A percentile compares a stretch with the other conserved stretches of the same genome.
These are phyloP conservation scores for Platyscapa corneri DNA, from an alignment of 1,140 invertebrate genomes.

Conservation along the genomic window DNA sequence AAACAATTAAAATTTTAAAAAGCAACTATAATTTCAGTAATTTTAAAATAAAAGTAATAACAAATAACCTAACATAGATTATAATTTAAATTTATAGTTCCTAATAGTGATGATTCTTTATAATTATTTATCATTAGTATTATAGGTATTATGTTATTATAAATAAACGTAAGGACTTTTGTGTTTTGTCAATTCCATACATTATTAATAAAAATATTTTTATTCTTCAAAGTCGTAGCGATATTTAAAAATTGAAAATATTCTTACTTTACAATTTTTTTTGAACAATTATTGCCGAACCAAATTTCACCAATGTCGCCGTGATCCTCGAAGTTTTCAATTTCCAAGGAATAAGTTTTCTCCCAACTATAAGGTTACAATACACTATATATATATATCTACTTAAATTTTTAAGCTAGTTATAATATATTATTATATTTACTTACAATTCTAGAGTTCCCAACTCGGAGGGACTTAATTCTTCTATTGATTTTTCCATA, in stretches of 20 bases:
- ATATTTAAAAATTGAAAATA: background rate
- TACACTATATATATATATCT: slow-evolving; percentile 4
- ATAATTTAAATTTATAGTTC: background rate
- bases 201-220: no score
- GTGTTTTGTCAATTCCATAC: no score
- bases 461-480: slow-evolving; percentile 83
- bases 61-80: no score
- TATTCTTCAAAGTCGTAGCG: no score
- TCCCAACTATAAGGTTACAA: slow-evolving; percentile 83
- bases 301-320: slow-evolving; percentile 94
- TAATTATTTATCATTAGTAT: background rate
- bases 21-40: no score
- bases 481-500: slow-evolving; percentile 64
- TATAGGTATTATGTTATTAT: no score
- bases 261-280: slow-evolving; percentile 81
- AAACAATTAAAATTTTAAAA: no score
- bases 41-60: no score
- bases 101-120: no score
- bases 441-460: slow-evolving; percentile 86
- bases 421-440: background rate
- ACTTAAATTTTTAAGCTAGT: slow-evolving; percentile 26
- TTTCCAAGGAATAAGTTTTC: slow-evolving; percentile 84
- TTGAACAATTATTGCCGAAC: slow-evolving; percentile 90
- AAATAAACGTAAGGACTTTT: no score
- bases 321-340: slow-evolving; percentile 86